Base-by-base conservation (phyloP, 2,888 invertebrate species). In the Heliconius sara region DNA sequence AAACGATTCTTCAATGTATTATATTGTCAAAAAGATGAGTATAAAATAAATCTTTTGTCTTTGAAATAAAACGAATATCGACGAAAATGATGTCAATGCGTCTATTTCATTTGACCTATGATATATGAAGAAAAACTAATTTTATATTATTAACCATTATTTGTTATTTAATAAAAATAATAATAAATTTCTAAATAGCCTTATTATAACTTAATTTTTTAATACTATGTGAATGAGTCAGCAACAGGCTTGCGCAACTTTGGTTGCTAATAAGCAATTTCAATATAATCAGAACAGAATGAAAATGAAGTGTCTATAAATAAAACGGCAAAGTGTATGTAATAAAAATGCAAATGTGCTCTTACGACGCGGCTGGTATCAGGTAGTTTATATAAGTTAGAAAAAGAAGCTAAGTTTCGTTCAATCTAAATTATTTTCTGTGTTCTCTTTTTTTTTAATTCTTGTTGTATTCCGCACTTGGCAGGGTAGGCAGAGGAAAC, bases 321-420 rank as follows among this genome's bases (percentile, higher is more conserved):
- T 73, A 73, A 73, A 73, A n/a, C 34, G 34, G 57, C 57, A 60
- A 73, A 73, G 34, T 60, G 60, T 57, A 60, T 73, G 73, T 73
- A 60, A 73, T 73, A 73, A 73, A 73, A 73, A 73, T 73, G 73
- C 60, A 16, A 73, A 73, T 73, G 34, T 60, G 30, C 73, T 7
- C n/a, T 30, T n/a, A 34, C 30, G 34, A 34, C 27, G 57, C 25
- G 25, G 25, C 34, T n/a, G 57, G 12, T 73, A n/a, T 73, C 34
- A 73, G 57, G n/a, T 73, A 73, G 34, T n/a, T 72, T 57, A 19
- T 72, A 60, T 16, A n/a, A 34, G 57, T 60, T n/a, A 34, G 34
- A 2, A 22, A 57, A 34, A 60, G 34, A 57, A 71, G 47, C 22
- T 34, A 34, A 73, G 34, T 73, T 73, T 60, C 57, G n/a, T 34